Conservation (phyloP, 2,797 vertebrate species). For the Coregonus sp. region DNA sequence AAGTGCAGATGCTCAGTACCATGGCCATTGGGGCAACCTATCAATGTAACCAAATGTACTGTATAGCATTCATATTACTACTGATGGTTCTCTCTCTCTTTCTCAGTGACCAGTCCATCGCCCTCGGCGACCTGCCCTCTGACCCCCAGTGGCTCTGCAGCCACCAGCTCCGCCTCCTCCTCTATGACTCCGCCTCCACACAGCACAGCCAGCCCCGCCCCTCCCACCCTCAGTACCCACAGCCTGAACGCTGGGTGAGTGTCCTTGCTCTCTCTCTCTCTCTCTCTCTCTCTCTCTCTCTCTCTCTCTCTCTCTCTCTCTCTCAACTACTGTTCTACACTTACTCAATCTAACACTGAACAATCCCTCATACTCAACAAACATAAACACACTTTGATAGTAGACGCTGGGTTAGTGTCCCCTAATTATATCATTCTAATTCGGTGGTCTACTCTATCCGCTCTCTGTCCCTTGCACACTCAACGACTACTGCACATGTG, state of each 20-base stretch:
- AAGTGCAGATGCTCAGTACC: no score
- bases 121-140: conserved; percentile 81
- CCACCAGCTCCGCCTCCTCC: conserved; percentile 76
- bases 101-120: conserved; percentile 79
- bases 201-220: conserved; percentile 84
- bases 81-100: conserved; percentile 26
- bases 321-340: background rate
- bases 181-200: conserved; percentile 83
- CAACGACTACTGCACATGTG: background rate
- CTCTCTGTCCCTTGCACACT: background rate
- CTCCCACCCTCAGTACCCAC: conserved; percentile 75
- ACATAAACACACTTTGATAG: background rate
- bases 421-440: background rate
- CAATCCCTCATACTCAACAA: background rate
- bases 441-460: background rate
- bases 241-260: conserved; percentile 84
- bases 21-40: no score
- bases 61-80: background rate
- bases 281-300: no score
- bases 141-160: conserved; percentile 77
- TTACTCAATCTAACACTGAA: background rate
- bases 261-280: background rate
- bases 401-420: background rate
- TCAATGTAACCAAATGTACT: no score
- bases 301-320: conserved; percentile 2